Evolutionary conservation across 2,113 vertebrate species (phyloP), one percentile per base, ranked within the genome.

Genomic region (Chaetodon auriga): DNA sequence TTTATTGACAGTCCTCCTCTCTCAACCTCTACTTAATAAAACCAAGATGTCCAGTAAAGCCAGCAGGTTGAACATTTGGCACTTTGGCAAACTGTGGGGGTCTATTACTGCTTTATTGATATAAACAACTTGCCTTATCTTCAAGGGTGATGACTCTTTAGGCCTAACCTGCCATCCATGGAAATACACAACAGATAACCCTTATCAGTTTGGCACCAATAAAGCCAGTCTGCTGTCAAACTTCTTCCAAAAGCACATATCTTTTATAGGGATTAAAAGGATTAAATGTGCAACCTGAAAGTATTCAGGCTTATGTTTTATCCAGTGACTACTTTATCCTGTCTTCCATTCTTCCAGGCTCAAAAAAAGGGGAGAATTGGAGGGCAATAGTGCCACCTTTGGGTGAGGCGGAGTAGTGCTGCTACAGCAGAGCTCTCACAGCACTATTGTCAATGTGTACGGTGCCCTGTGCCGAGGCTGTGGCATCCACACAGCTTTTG

Each of bases 301-400:
- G 80, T 76, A 87, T 82, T 75, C 68, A 76, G 78, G 55, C 45
- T 77, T 51, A 82, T 81, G 73, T 85, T 86, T 84, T 80, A 90
- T 85, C 79, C 82, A 83, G 23, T 48, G 65, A 75, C 78, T 83
- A 30, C 73, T 75, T 84, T 60, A 78, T 83, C 70, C 46, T 2
- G 14, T 58, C 68, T 81, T 63, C 70, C 53, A 63, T 14, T 61
- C 60, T 68, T 61, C 6, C 6, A 43, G 35, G 64, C 35, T 46
- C 23, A 45, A 38, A 41, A n/a, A 61, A n/a, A 6, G 3, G 12
- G 6, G 21, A 43, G 30, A 93, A 94, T 8, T 48, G 65, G 92
- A 93, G 87, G 91, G 68, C 82, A 92, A 95, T 8, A 94, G 81
- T 92, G 93, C 86, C 95, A 92, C 93, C 94, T 91, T 87, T 86